phyloP scores from a whole-genome alignment of 2,888 invertebrate genomes.

The Machimus rusticus region DNA sequence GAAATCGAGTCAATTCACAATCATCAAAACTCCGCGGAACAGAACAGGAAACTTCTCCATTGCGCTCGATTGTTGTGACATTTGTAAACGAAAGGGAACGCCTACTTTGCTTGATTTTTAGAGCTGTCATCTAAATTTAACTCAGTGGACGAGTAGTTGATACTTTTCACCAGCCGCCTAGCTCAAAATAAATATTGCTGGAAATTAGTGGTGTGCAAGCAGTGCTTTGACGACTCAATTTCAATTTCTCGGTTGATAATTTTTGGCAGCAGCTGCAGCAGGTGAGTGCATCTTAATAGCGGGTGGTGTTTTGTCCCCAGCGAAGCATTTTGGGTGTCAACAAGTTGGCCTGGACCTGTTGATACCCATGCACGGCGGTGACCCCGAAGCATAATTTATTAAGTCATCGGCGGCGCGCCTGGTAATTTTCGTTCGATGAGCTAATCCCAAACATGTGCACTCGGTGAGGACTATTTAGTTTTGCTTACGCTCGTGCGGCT shows the following conservation, averaged over 20 bases:
- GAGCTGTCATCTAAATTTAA: conserved; percentile 28
- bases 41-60: background rate
- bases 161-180: background rate
- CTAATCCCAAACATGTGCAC: conserved; percentile 7
- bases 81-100: conserved; percentile 2
- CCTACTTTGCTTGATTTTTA: background rate
- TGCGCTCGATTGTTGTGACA: background rate
- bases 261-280: background rate
- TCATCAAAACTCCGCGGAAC: background rate
- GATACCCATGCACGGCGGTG: conserved; percentile 21
- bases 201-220: background rate
- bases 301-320: background rate
- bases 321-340: background rate
- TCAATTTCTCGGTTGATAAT: background rate
- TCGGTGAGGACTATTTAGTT: background rate
- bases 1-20: background rate
- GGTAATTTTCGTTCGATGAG: conserved; percentile 26
- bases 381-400: conserved; percentile 36
- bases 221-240: background rate
- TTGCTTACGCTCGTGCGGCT: background rate
- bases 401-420: conserved; percentile 23
- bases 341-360: conserved; percentile 17
- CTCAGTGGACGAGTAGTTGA: background rate
- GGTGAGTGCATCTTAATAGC: background rate
- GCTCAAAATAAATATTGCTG: conserved; percentile 24